phyloP scores from a whole-genome alignment of 2,113 vertebrate genomes.

The Psammodynastes pulverulentus region DNA sequence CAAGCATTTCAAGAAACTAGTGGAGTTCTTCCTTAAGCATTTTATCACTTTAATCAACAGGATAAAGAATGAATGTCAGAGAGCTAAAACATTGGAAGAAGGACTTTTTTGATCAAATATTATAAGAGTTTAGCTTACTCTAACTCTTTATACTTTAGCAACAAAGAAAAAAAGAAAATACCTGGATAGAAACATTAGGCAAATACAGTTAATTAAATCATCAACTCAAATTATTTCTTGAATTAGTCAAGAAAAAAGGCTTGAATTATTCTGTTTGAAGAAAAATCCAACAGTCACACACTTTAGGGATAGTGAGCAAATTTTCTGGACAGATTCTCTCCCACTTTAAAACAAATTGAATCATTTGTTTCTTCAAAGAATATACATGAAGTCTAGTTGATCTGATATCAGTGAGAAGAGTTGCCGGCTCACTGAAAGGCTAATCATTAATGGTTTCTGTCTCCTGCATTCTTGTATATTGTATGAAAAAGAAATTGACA shows the following conservation, averaged over 20 bases:
- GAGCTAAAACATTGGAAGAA: neutral
- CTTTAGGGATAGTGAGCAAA: neutral
- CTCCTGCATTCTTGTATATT: neutral
- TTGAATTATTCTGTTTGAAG: neutral
- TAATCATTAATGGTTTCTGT: neutral
- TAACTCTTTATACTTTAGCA: neutral
- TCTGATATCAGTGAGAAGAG: neutral
- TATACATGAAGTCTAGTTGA: neutral
- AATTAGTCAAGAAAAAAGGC: neutral
- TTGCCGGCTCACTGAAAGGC: neutral
- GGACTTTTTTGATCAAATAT: neutral
- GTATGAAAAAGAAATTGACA: neutral
- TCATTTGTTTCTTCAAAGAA: neutral
- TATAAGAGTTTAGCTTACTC: neutral
- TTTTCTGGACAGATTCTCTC: neutral
- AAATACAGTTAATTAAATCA: neutral
- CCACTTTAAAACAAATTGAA: neutral
- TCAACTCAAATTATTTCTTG: neutral
- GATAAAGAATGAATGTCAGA: neutral
- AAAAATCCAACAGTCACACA: neutral
- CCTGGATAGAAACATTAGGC: neutral
- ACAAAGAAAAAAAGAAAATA: neutral
- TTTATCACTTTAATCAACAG: neutral
- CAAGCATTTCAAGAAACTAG: neutral
- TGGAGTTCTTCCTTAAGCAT: neutral